Base-by-base conservation (phyloP, 1,140 invertebrate species). In the Phymastichus coffea region DNA sequence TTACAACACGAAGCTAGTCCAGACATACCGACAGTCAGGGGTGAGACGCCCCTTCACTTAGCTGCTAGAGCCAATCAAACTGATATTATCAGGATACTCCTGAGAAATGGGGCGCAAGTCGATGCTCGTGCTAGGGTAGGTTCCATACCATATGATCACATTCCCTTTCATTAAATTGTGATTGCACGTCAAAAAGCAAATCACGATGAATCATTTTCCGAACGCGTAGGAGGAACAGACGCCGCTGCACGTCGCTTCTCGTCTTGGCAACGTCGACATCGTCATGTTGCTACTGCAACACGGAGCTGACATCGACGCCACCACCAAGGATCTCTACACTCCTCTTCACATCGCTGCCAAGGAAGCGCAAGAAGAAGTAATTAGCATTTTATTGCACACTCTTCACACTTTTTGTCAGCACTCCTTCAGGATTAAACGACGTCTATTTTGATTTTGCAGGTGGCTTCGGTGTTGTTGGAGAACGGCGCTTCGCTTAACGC, bases 311-410 rank as follows among this genome's bases (percentile, higher is more conserved):
- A 86, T 94, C 3, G 90, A 95, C 69, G 89, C 92, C 3, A 86
- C 87, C 35, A 97, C 95, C 2, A 94, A 94, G 74, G 95, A 99
- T 81, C 84, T 90, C 38, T 99, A 99, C 77, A 99, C 96, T 14
- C 92, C 97, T 7, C 83, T 99, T 23, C 97, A 99, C 76, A 97
- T 99, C 70, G 95, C 97, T 33, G 93, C 95, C 61, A 99, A 99
- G 79, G 97, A 98, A 80, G 95, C 93, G 25, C 89, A 92, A 73
- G 91, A 94, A 77, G 92, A 95, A 79, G 86, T 86, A 75, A 64
- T 57, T 15, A 35, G 35, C 48, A 28, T 48, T 54, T 19, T n/a
- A n/a, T n/a, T n/a, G n/a, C n/a, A n/a, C n/a, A n/a, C n/a, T n/a
- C n/a, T n/a, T n/a, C n/a, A n/a, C n/a, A n/a, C n/a, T n/a, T n/a